These are phyloP conservation scores for Tenodera sinensis DNA, from an alignment of 2,888 invertebrate species.

Conservation along the genomic window DNA sequence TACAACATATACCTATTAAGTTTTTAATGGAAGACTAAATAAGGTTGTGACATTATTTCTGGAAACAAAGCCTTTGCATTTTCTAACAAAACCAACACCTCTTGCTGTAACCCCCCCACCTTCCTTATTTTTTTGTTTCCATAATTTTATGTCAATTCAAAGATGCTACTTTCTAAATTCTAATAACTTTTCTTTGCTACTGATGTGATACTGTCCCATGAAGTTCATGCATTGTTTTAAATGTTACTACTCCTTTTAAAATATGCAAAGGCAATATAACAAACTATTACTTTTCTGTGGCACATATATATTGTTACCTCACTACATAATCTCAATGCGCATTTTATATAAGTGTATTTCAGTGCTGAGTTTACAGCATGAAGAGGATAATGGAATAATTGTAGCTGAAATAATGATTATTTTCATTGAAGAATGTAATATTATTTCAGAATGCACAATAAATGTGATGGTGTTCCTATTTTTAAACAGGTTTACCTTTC, in stretches of 20 bases:
- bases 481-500: neutral
- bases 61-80: neutral
- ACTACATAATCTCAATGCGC: neutral
- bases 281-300: neutral
- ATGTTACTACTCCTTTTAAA: neutral
- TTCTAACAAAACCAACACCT: neutral
- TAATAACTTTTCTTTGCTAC: neutral
- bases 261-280: neutral
- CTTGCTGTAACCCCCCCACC: too few species aligned
- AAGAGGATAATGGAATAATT: neutral
- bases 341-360: constrained; percentile 9
- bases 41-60: neutral
- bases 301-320: constrained; percentile 7
- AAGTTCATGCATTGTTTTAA: neutral
- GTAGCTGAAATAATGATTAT: neutral
- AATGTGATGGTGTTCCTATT: neutral
- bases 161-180: neutral
- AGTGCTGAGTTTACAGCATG: constrained; percentile 7
- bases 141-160: too few species aligned
- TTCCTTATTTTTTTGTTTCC: too few species aligned
- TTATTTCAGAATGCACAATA: neutral
- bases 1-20: neutral
- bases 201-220: neutral
- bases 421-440: neutral
- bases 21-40: neutral